Evolutionary conservation across 2,797 vertebrate species (phyloP), one percentile per base, ranked within the genome.

Genomic region (Clarias laeviceps): DNA sequence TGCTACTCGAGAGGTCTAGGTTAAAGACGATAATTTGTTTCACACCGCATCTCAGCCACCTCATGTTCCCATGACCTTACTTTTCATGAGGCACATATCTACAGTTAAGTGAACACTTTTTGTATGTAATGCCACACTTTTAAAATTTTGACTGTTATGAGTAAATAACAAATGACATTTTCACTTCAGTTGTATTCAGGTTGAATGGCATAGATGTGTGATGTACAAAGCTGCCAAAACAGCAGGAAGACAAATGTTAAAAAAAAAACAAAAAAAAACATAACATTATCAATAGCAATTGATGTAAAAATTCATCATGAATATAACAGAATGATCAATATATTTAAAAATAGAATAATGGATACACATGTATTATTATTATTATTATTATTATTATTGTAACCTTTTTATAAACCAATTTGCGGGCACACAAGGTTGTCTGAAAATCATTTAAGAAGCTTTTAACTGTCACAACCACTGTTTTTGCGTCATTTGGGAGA

Each of bases 11-110:
- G 78, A 87, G 84, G 57, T 57, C 62, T 68, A 37, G 62, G 69
- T 80, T 85, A 86, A 86, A 85, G 70, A 70, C 77, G 80, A 77
- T 86, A 50, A 84, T 88, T 91, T 81, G 88, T 86, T 83, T 88
- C 57, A 73, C 87, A 87, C 79, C 76, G 68, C 81, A 86, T 82
- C 84, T 86, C 86, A 77, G 65, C 56, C 64, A 59, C 59, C 20
- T 72, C 76, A 37, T 32, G 72, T 82, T 88, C 77, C 77, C 82
- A 83, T 81, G 80, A 82, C 32, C 7, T 56, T 66, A 20, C 17
- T 65, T 82, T 37, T 45, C 37, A 17, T 45, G 3, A 7, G 45
- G 78, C 5, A 27, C 12, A 64, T 74, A 62, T 62, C 34, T 22
- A 50, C 11, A 76, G 24, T 74, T 65, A n/a, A n/a, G n/a, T n/a